A percentile compares a stretch with the other conserved stretches of the same genome.
phyloP scores from a whole-genome alignment of 2,888 invertebrate species.

The Saturnia japonica region DNA sequence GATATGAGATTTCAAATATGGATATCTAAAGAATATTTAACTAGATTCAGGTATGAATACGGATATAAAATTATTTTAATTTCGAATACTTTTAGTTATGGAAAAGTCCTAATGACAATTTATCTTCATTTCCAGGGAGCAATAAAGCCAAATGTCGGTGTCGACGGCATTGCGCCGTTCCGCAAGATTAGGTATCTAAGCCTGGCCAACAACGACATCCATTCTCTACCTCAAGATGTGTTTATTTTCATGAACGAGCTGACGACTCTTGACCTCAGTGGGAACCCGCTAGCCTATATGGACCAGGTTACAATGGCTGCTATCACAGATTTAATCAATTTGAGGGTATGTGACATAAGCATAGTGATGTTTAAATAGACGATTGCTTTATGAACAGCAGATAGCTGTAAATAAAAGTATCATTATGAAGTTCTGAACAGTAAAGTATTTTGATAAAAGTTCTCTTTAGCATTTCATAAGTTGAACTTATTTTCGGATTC shows the following conservation, averaged over 20 bases:
- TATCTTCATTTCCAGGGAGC: conserved; percentile 69
- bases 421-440: not conserved
- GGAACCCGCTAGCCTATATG: conserved; percentile 86
- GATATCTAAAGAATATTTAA: too few relatives aligned
- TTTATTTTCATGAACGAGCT: conserved; percentile 85
- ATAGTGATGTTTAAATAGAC: not conserved
- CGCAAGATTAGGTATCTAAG: conserved; percentile 78
- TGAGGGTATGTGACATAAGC: conserved; percentile 76
- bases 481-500: too few relatives aligned
- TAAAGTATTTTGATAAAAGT: not conserved
- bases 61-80: too few relatives aligned
- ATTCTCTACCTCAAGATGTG: conserved; percentile 83
- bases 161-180: conserved; percentile 66
- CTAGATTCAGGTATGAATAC: too few relatives aligned
- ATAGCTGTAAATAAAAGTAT: not conserved
- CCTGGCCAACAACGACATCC: conserved; percentile 85
- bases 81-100: too few relatives aligned
- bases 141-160: conserved; percentile 52
- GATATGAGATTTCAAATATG: too few relatives aligned
- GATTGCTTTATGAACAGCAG: not conserved
- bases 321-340: conserved; percentile 78
- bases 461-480: too few relatives aligned
- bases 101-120: not conserved
- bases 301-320: conserved; percentile 83
- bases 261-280: conserved; percentile 83